Evolutionary conservation across 2,888 invertebrate species (phyloP).

Genomic region (Scaptodrosophila latifasciaeformis): DNA sequence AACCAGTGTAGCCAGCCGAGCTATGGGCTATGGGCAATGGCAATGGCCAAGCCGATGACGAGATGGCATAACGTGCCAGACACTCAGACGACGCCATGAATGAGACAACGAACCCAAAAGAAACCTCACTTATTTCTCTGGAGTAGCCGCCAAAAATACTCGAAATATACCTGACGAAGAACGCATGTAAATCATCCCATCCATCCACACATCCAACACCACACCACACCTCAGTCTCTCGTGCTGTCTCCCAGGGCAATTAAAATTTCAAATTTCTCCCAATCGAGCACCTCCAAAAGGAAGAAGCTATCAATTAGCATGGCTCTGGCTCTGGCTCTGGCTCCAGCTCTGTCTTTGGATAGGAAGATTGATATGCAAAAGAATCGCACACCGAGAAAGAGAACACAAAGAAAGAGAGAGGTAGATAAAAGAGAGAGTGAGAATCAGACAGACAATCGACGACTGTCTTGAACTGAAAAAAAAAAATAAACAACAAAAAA

Average conservation of each 20-base stretch:
- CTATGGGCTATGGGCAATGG: no score
- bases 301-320: conserved; percentile 7
- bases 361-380: conserved; percentile 1
- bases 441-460: background rate
- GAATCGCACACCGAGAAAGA: conserved; percentile 5
- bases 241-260: conserved; percentile 4
- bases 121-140: no score
- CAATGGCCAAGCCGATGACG: no score
- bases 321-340: background rate
- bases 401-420: background rate
- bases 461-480: no score
- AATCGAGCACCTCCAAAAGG: conserved; percentile 1
- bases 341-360: no score
- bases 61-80: conserved; percentile 40
- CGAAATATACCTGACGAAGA: conserved; percentile 57
- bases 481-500: conserved; percentile 39
- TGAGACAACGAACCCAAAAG: conserved; percentile 59
- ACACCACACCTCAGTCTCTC: no score
- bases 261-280: conserved; percentile 6
- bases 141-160: no score
- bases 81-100: conserved; percentile 65
- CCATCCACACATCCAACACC: no score
- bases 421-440: conserved; percentile 1
- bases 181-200: conserved; percentile 47
- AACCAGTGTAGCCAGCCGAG: no score